Conservation (phyloP, 2,888 invertebrate genomes). For the Phytoseiulus persimilis region DNA sequence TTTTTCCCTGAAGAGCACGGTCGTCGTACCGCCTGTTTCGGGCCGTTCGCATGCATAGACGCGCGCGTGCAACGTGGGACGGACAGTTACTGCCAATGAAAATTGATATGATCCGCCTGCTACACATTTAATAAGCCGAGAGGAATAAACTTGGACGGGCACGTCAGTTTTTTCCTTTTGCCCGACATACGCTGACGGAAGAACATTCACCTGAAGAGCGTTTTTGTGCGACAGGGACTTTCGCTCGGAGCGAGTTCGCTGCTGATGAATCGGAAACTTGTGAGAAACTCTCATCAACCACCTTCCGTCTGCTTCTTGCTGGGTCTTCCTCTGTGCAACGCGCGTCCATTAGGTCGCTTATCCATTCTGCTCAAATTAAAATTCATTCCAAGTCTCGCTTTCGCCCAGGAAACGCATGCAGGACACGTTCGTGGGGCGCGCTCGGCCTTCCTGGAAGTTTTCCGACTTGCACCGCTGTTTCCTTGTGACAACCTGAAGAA, state of each 20-base stretch:
- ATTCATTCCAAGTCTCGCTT: no score
- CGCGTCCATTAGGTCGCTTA: background rate
- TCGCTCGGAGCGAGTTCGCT: background rate
- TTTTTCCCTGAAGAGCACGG: background rate
- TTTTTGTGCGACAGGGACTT: background rate
- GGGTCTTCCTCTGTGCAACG: no score
- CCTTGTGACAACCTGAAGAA: no score
- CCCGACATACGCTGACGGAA: background rate
- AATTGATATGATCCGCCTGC: background rate
- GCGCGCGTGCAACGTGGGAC: background rate
- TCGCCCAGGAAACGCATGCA: no score
- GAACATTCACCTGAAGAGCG: background rate
- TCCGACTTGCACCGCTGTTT: no score
- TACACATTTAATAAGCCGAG: background rate
- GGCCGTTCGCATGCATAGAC: no score
- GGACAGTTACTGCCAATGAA: background rate
- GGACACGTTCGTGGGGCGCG: no score
- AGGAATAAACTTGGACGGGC: background rate
- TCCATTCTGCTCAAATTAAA: background rate
- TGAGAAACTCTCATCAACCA: no score
- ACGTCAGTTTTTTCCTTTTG: background rate
- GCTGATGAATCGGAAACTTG: background rate
- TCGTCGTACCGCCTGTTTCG: no score
- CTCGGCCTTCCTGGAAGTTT: no score
- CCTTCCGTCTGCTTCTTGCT: no score